Evolutionary conservation across 2,888 invertebrate genomes (phyloP), one percentile per base, ranked within the genome.

Genomic region (Standfussiana lucernea): DNA sequence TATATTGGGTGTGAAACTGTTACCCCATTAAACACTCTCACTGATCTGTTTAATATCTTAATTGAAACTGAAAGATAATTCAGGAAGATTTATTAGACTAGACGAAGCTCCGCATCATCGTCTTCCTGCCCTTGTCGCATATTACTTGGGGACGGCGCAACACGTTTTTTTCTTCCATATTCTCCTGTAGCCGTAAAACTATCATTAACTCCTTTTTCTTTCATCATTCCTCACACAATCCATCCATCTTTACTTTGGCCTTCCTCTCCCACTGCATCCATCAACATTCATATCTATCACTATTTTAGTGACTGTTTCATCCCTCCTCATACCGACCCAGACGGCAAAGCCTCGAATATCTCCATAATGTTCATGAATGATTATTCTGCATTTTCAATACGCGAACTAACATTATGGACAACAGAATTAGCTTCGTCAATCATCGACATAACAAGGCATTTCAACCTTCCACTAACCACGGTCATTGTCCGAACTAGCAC

Each of bases 401-500:
- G 40, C 18, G 28, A 35, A 47, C 37, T n/a, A 35, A 45, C 53
- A 67, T 56, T 66, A 69, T 66, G 28, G n/a, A 64, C 35, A 35
- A 68, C 24, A 40, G n/a, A 72, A 86, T 86, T 66, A 72, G 69
- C 64, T 61, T 37, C 62, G 45, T 77, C 80, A 67, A 70, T 75
- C 70, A 76, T 67, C 76, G 71, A 47, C 42, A 62, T 66, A 75
- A 53, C 70, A 67, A 81, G 32, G 37, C 64, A 82, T 42, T 75
- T 61, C 82, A 89, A 82, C 88, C 89, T 88, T 84, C 86, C 62
- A 79, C 53, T 59, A 73, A 74, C 76, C 88, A 85, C 82, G 87
- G 89, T 86, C 89, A 88, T 88, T 88, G 87, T 85, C 89, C 89
- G 83, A 77, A 72, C 76, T 71, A 42, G 70, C 66, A 73, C 72